Evolutionary conservation across 2,113 vertebrate genomes (phyloP).

Genomic region (Origma solitaria): DNA sequence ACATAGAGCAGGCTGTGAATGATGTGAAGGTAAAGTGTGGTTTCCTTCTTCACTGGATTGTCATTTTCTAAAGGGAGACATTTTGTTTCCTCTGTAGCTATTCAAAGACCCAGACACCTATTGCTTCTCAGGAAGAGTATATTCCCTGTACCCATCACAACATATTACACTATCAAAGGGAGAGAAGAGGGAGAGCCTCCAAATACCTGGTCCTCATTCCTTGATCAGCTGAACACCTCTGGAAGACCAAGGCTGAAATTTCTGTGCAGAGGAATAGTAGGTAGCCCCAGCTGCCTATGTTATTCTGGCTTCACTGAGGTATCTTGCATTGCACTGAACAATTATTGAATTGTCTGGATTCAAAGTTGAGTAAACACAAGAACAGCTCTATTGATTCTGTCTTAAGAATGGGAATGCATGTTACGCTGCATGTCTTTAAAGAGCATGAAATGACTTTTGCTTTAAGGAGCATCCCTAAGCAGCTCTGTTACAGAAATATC

Average conservation of each 20-base stretch:
- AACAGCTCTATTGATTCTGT: not conserved
- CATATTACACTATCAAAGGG: not conserved
- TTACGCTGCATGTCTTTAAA: not conserved
- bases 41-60: not conserved
- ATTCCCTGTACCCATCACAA: not conserved
- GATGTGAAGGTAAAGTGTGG: slow-evolving; percentile 63
- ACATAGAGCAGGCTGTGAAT: slow-evolving; percentile 40
- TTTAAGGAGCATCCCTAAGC: not conserved
- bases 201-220: not conserved
- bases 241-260: not conserved
- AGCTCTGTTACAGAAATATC: not conserved
- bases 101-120: not conserved
- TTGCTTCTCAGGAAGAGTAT: not conserved
- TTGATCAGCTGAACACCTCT: not conserved
- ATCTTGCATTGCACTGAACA: not conserved
- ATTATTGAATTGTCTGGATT: not conserved
- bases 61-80: not conserved
- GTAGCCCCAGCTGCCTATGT: not conserved
- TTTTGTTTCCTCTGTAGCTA: not conserved
- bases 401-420: not conserved
- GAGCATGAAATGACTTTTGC: not conserved
- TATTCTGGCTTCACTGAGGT: not conserved
- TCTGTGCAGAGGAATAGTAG: not conserved
- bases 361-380: not conserved
- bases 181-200: not conserved